Evolutionary conservation across 2,888 invertebrate species (phyloP), one percentile per base, ranked within the genome.

Genomic region (Erebia aethiops): DNA sequence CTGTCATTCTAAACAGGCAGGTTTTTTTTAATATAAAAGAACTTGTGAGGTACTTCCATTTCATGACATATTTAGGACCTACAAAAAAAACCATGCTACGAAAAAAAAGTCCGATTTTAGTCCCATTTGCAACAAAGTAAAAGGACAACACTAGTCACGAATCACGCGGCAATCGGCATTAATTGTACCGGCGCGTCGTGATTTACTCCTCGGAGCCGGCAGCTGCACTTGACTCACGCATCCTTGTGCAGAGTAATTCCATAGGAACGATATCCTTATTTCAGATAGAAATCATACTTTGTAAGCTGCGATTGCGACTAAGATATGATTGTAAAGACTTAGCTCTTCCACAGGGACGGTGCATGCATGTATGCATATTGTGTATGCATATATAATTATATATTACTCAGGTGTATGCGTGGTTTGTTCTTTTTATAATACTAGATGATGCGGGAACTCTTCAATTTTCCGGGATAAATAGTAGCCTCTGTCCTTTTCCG

Each of bases 161-260:
- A 82, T 82, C 84, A 81, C 83, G 81, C 78, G 79, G 81, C 86
- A 83, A 87, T 88, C 78, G 79, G 81, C 86, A 83, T 87, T 88
- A 89, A 91, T 90, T 90, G 86, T 70, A 56, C 74, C 69, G 65
- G 78, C 77, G 81, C 79, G 79, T 76, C 84, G 83, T 91, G 91
- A 91, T 92, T 90, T 91, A 90, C 88, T 87, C 80, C 81, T 78
- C 81, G 76, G 74, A 77, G 77, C 76, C 77, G 80, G 86, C 91
- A 91, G 90, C 87, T 92, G 92, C 90, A 82, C 83, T 86, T 91
- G 90, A 91, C 83, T 88, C 90, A 90, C 74, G 76, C 76, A 76
- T 76, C 77, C 77, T 77, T 67, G 71, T 67, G 57, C 64, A 43
- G 64, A 56, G 54, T 71, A 71, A 67, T 67, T 56, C 52, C 67